Conservation (phyloP, 2,888 invertebrate genomes). For the Aphelenchoides bicaudatus region DNA sequence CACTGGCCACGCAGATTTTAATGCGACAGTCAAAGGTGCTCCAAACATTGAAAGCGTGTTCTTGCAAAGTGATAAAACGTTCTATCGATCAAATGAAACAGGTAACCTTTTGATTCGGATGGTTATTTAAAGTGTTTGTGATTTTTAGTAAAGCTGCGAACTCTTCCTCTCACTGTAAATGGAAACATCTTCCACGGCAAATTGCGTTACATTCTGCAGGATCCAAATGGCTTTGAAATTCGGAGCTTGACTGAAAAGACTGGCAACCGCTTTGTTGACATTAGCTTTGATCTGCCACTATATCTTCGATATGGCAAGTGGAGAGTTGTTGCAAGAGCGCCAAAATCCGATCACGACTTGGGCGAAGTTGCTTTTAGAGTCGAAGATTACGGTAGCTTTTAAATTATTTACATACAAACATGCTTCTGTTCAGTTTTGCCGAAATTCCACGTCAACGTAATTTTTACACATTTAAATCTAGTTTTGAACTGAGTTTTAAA, state of each 20-base stretch:
- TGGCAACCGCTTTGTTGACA: background rate
- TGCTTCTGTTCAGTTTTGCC: slow-evolving; percentile 26
- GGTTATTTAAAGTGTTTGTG: slow-evolving; percentile 16
- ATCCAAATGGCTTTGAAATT: slow-evolving; percentile 39
- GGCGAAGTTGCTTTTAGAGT: slow-evolving; percentile 19
- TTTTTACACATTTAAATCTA: too few relatives aligned
- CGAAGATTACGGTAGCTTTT: slow-evolving; percentile 27
- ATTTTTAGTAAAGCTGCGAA: slow-evolving; percentile 43
- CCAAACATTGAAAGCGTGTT: slow-evolving; percentile 44
- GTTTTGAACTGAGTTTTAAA: too few relatives aligned
- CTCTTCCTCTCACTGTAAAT: slow-evolving; percentile 42
- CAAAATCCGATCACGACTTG: slow-evolving; percentile 9
- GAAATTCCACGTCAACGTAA: slow-evolving; percentile 28
- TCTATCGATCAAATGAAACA: slow-evolving; percentile 46
- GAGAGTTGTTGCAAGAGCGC: slow-evolving; percentile 29
- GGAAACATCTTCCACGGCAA: slow-evolving; percentile 39
- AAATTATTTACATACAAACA: background rate
- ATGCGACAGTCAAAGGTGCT: slow-evolving; percentile 26
- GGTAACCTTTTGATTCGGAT: slow-evolving; percentile 26
- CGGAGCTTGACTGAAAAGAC: slow-evolving; percentile 24
- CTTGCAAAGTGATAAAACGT: slow-evolving; percentile 47
- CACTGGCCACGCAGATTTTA: slow-evolving; percentile 27
- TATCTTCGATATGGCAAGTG: slow-evolving; percentile 49
- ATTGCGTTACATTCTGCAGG: slow-evolving; percentile 40
- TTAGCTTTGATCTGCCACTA: slow-evolving; percentile 11